Evolutionary conservation across 1,140 invertebrate genomes (phyloP).

Genomic region (Apis dorsata): DNA sequence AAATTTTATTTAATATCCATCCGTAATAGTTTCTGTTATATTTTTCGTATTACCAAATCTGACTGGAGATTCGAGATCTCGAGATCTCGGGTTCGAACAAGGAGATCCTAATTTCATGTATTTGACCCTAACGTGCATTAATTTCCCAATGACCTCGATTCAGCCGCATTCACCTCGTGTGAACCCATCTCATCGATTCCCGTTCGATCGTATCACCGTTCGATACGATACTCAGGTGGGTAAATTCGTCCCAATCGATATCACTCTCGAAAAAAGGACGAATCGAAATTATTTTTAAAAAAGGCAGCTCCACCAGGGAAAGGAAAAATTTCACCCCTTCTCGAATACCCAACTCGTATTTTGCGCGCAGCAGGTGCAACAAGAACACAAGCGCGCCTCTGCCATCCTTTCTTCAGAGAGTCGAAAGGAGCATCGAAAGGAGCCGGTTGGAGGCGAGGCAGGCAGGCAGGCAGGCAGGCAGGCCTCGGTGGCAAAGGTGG

Average conservation of each 20-base stretch:
- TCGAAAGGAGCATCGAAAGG: background rate
- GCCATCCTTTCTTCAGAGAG: background rate
- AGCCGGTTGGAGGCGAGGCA: no score
- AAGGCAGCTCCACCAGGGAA: no score
- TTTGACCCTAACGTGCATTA: constrained; percentile 23
- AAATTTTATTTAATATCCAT: no score
- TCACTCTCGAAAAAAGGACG: no score
- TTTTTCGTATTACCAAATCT: background rate
- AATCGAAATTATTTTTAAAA: no score
- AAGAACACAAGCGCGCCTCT: background rate
- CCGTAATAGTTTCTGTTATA: no score
- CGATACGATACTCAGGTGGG: no score
- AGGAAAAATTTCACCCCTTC: no score
- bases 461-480: background rate
- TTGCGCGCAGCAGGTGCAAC: background rate
- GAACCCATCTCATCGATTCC: constrained; percentile 34
- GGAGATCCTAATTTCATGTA: constrained; percentile 20
- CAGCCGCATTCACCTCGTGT: background rate
- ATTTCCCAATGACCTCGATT: constrained; percentile 40
- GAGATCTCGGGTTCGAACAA: constrained; percentile 5
- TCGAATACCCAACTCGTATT: no score
- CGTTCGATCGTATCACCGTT: no score
- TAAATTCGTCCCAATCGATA: no score
- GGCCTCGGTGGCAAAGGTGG: constrained; percentile 48
- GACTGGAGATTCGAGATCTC: background rate